Percentiles rank a stretch among this genome's conserved stretches.
phyloP scores from a whole-genome alignment of 2,888 invertebrate genomes.

The Hoplodrina blanda region DNA sequence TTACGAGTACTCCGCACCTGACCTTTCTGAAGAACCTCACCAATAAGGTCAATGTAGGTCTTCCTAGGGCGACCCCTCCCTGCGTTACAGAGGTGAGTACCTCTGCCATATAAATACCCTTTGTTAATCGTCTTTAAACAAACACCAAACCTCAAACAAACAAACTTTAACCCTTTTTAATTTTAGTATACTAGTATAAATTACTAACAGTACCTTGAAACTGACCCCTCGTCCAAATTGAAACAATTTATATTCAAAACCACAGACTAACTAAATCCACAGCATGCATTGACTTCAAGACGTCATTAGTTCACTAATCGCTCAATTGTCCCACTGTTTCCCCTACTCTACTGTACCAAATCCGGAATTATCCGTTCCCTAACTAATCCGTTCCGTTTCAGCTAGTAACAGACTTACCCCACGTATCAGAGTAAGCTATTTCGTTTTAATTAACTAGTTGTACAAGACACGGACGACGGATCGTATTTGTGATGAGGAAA shows the following conservation, averaged over 20 bases:
- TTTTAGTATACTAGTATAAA: too few species aligned
- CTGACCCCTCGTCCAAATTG: constrained; percentile 9
- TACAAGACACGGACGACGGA: constrained; percentile 15
- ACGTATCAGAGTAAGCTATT: constrained; percentile 48
- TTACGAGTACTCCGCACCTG: too few species aligned
- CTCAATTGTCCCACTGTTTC: constrained; percentile 39
- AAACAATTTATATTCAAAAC: constrained; percentile 43
- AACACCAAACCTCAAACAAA: too few species aligned
- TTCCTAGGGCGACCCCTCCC: too few species aligned
- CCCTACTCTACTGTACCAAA: constrained; percentile 27
- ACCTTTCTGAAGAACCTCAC: too few species aligned
- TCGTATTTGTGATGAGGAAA: constrained; percentile 30
- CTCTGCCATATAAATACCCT: too few species aligned
- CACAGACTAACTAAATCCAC: constrained; percentile 16
- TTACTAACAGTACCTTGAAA: neutral
- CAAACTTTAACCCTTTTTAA: too few species aligned
- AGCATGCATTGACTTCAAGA: constrained; percentile 45
- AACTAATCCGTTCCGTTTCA: constrained; percentile 53
- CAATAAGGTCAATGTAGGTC: too few species aligned
- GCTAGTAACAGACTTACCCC: constrained; percentile 23
- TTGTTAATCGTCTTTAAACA: too few species aligned
- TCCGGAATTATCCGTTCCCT: constrained; percentile 48
- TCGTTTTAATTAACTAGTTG: constrained; percentile 56
- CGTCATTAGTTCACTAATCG: constrained; percentile 46
- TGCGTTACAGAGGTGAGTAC: too few species aligned